phyloP scores from a whole-genome alignment of 2,113 vertebrate species.

The Zosterops borbonicus region DNA sequence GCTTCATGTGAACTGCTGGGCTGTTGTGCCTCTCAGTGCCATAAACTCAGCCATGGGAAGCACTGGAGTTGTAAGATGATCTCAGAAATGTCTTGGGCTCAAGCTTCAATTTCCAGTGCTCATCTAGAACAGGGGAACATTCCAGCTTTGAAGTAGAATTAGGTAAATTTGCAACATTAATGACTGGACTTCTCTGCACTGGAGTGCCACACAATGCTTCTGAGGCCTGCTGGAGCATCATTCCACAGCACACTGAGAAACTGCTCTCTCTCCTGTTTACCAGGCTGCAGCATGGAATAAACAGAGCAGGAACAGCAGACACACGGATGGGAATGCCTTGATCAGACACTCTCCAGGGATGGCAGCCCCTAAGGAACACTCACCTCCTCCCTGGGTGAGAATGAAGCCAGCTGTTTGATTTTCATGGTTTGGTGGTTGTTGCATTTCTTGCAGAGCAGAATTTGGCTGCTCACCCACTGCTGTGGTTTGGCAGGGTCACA shows the following conservation, averaged over 20 bases:
- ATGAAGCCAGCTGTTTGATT: constrained; percentile 93
- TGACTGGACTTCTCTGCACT: background rate
- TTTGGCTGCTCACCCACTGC: constrained; percentile 95
- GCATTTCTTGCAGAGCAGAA: constrained; percentile 92
- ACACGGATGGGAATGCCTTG: background rate
- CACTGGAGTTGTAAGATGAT: background rate
- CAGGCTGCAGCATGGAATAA: background rate
- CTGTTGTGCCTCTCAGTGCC: background rate
- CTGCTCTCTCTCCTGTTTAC: background rate
- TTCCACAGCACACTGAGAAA: background rate
- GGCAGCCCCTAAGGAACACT: background rate
- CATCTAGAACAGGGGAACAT: background rate
- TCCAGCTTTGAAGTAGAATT: background rate
- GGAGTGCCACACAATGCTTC: background rate
- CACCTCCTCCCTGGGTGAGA: constrained; percentile 90
- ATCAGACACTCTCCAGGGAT: background rate
- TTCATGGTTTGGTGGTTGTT: constrained; percentile 91
- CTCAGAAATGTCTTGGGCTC: background rate
- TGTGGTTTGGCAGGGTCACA: constrained; percentile 74
- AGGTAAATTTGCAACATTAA: background rate
- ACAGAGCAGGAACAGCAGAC: background rate
- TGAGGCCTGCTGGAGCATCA: background rate
- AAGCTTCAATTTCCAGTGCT: background rate
- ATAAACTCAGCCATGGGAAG: background rate
- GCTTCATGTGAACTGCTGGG: background rate